These are phyloP conservation scores for Entomobrya multifasciata DNA, from an alignment of 2,888 invertebrate genomes.

Conservation along the genomic window DNA sequence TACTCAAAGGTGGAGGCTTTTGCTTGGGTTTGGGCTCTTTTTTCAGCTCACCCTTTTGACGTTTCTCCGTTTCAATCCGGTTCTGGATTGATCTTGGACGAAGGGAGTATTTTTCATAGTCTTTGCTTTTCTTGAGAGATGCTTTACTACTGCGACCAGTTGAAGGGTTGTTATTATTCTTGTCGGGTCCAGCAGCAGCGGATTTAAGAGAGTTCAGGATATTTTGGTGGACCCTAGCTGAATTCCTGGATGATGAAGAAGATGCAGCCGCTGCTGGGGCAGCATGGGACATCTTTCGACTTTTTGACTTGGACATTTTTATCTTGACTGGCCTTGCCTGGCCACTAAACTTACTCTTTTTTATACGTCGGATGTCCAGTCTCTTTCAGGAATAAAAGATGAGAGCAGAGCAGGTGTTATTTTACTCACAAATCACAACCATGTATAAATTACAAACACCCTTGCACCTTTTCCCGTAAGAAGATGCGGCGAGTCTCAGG, in stretches of 20 bases:
- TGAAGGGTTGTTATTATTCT: conserved; percentile 71
- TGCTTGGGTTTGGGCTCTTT: conserved; percentile 82
- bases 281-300: conserved; percentile 50
- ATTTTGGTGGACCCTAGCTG: neutral
- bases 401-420: conserved; percentile 46
- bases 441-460: neutral
- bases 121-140: conserved; percentile 69
- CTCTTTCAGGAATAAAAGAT: no score
- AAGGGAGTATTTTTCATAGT: conserved; percentile 86
- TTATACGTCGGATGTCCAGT: conserved; percentile 22
- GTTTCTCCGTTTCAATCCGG: conserved; percentile 82
- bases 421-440: conserved; percentile 34
- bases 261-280: conserved; percentile 41
- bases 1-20: conserved; percentile 87
- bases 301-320: conserved; percentile 63
- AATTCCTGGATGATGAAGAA: conserved; percentile 29
- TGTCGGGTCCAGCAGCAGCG: conserved; percentile 50
- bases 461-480: conserved; percentile 1
- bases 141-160: conserved; percentile 24
- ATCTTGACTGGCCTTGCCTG: neutral
- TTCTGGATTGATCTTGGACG: conserved; percentile 86
- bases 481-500: neutral
- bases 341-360: neutral
- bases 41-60: conserved; percentile 80
- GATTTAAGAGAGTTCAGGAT: neutral